Base-by-base conservation (phyloP, 2,113 vertebrate genomes). In the Spilogale gracilis region DNA sequence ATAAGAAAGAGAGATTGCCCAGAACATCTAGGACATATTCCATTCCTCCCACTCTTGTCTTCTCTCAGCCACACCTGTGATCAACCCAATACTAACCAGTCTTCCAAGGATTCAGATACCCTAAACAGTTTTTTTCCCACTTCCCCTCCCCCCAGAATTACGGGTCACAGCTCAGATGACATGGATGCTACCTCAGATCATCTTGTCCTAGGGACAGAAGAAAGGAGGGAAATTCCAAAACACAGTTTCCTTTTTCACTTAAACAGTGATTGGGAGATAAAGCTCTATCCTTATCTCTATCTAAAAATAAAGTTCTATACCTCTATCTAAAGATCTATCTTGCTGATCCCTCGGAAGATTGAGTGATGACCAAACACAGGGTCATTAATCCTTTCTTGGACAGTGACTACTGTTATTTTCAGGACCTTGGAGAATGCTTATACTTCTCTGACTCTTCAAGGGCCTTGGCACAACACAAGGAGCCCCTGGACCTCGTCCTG, bases 401-500 rank as follows among this genome's bases (percentile, higher is more conserved):
- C 0, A 21, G n/a, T 6, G 21, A 67, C 0, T 0, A 9, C 2
- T 7, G 74, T 23, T 80, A 4, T 63, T 97, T 96, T 96, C 94
- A 96, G 96, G 52, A 92, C 93, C 96, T 87, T 96, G 96, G 96
- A 97, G 80, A 97, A 63, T 8, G 48, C 67, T 56, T 9, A 23
- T 0, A 3, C 43, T 23, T 65, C 43, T 67, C 50, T 21, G 11
- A 10, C n/a, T 45, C 32, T 7, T 38, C 52, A 78, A 27, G 74
- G 4, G 5, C n/a, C 10, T 2, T 48, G 52, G 54, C 48, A 78
- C 6, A 45, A 60, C 0, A 9, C 65, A 48, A 71, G 9, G 11
- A 92, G 61, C 0, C 82, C 23, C 50, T 30, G 9, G 25, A 32
- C 16, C 8, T 78, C 88, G 38, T 71, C 43, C 74, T 50, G 52